Conservation (phyloP, 2,113 vertebrate species). For the Pteruthius melanotis region DNA sequence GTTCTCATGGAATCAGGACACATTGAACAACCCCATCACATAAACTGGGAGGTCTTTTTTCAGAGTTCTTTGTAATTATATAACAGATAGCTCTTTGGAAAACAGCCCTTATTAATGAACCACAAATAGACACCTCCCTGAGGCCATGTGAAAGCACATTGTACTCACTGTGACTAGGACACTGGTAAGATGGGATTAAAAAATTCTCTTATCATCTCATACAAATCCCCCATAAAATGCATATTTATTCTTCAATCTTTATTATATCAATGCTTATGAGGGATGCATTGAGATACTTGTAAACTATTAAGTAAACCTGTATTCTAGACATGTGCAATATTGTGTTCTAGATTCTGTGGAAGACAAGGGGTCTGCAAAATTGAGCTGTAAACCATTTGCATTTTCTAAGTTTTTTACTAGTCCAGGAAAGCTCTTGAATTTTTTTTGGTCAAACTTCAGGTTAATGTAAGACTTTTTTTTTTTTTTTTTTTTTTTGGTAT, state of each 20-base stretch:
- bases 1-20: not conserved
- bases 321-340: not conserved
- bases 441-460: not conserved
- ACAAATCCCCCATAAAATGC: not conserved
- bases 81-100: constrained; percentile 45
- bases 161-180: not conserved
- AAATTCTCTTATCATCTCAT: not conserved
- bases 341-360: not conserved
- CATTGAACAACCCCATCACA: not conserved
- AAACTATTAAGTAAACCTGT: not conserved
- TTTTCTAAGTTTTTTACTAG: not conserved
- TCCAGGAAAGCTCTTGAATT: not conserved
- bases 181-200: not conserved
- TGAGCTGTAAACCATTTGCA: not conserved
- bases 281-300: not conserved
- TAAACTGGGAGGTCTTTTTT: not conserved
- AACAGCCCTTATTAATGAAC: constrained; percentile 60
- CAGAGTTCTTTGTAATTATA: constrained; percentile 45
- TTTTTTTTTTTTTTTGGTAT: not conserved
- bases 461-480: not conserved
- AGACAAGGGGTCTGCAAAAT: not conserved
- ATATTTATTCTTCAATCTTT: constrained; percentile 20
- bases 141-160: not conserved
- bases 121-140: constrained; percentile 30
- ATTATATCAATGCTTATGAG: not conserved